Percentiles rank a stretch among this genome's conserved stretches.
These are phyloP conservation scores for Zaprionus lineosus DNA, from an alignment of 2,888 invertebrate genomes.

Conservation along the genomic window DNA sequence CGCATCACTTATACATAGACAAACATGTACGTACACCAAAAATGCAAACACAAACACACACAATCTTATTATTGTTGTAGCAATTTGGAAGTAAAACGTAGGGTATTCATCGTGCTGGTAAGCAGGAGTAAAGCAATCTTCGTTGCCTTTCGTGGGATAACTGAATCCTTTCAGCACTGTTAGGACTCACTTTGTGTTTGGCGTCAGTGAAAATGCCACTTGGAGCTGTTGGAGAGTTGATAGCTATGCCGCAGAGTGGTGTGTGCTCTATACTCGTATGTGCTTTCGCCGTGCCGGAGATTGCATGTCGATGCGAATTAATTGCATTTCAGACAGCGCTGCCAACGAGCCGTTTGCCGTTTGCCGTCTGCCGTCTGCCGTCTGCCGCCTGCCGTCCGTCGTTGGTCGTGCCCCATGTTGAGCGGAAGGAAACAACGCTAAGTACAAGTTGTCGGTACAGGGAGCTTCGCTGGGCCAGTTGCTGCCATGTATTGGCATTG, in stretches of 20 bases:
- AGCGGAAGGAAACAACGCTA: constrained; percentile 70
- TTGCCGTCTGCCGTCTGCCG: constrained; percentile 2
- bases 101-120: no score
- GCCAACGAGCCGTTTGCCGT: constrained; percentile 62
- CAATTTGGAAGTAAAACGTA: no score
- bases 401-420: constrained; percentile 40
- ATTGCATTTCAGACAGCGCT: constrained; percentile 75
- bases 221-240: constrained; percentile 10
- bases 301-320: constrained; percentile 76
- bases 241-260: constrained; percentile 16
- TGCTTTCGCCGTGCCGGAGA: constrained; percentile 60
- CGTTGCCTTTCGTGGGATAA: constrained; percentile 15
- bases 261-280: constrained; percentile 27
- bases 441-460: constrained; percentile 63
- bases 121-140: no score
- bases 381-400: constrained; percentile 11
- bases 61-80: no score
- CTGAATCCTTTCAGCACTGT: constrained; percentile 59
- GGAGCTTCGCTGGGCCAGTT: constrained; percentile 2
- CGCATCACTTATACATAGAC: no score
- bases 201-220: constrained; percentile 24
- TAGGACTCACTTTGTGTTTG: constrained; percentile 37
- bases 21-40: no score
- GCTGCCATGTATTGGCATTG: constrained; percentile 52
- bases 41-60: no score